phyloP scores from a whole-genome alignment of 2,797 vertebrate species.

The Chanos chanos region DNA sequence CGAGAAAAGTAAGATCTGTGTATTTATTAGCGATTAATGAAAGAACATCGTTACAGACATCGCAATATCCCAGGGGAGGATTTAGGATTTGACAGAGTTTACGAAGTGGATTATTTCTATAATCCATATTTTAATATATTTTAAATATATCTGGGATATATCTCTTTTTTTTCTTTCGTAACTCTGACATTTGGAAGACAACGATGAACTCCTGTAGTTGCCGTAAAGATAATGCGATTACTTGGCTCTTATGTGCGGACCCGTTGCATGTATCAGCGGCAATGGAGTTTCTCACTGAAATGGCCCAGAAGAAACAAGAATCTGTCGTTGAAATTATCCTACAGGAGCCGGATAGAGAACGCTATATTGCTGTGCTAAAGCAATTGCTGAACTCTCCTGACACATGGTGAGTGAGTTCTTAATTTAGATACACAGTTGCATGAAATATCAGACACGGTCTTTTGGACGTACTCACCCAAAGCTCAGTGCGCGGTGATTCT shows the following conservation, averaged over 20 bases:
- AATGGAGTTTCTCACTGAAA: slow-evolving; percentile 30
- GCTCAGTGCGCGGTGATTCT: too few species aligned
- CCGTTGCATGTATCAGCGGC: slow-evolving; percentile 29
- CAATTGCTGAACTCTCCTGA: slow-evolving; percentile 33
- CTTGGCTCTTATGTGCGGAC: slow-evolving; percentile 32
- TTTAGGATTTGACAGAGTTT: too few species aligned
- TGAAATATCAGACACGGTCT: too few species aligned
- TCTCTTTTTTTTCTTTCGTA: not conserved
- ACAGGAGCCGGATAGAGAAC: slow-evolving; percentile 15
- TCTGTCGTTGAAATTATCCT: slow-evolving; percentile 32
- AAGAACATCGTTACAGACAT: too few species aligned
- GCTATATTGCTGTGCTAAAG: slow-evolving; percentile 31
- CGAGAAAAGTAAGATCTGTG: too few species aligned
- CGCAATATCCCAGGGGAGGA: too few species aligned
- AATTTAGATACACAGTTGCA: too few species aligned
- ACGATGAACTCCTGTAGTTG: slow-evolving; percentile 15
- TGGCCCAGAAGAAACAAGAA: slow-evolving; percentile 30
- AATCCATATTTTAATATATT: too few species aligned
- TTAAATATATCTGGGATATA: too few species aligned
- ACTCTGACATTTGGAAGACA: not conserved
- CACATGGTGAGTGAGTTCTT: slow-evolving; percentile 38
- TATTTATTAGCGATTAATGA: too few species aligned
- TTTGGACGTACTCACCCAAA: too few species aligned
- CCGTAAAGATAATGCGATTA: not conserved
- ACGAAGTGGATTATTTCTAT: too few species aligned